These are phyloP conservation scores for Orchestia grillus DNA, from an alignment of 1,140 invertebrate species.

Conservation along the genomic window DNA sequence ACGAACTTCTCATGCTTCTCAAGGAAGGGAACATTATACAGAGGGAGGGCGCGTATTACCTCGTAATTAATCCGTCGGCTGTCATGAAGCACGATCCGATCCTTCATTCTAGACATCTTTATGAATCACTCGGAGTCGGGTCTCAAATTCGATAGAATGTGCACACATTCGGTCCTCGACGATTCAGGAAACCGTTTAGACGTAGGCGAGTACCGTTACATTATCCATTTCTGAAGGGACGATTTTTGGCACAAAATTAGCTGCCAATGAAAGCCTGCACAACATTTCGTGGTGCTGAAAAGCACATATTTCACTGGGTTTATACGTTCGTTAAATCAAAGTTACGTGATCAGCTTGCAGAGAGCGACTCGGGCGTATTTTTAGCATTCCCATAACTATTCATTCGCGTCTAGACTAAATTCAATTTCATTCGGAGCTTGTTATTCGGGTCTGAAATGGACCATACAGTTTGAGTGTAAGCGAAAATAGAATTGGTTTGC, in stretches of 20 bases:
- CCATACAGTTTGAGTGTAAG: neutral
- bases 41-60: neutral
- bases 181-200: neutral
- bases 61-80: neutral
- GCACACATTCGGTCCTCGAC: neutral
- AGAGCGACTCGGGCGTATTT: neutral
- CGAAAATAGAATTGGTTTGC: slow-evolving; percentile 1
- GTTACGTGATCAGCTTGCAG: neutral
- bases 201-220: neutral
- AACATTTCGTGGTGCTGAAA: no score
- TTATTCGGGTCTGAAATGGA: neutral
- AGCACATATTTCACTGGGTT: no score
- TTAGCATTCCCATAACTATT: neutral
- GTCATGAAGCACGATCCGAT: neutral
- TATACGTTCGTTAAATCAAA: neutral
- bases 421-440: neutral
- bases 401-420: neutral
- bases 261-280: neutral
- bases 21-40: neutral
- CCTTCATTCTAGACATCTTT: neutral
- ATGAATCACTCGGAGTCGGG: neutral
- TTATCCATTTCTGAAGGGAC: neutral
- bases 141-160: neutral
- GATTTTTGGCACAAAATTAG: neutral
- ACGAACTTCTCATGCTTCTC: neutral